These are phyloP conservation scores for Jacana jacana DNA, from an alignment of 2,113 vertebrate genomes.

Conservation along the genomic window DNA sequence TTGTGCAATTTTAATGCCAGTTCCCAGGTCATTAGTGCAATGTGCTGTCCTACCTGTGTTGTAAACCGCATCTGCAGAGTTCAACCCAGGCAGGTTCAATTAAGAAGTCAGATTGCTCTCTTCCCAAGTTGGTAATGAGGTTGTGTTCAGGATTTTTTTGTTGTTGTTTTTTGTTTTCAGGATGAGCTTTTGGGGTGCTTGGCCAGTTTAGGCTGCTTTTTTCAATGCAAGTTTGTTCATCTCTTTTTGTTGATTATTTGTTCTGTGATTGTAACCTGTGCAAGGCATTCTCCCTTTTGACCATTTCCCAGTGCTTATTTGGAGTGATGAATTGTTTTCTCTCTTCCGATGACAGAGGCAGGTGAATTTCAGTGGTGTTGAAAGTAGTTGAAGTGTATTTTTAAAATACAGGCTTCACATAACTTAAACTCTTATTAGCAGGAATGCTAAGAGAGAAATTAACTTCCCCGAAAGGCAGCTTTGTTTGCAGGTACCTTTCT, in stretches of 20 bases:
- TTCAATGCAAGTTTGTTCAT: not conserved
- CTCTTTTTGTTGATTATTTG: not conserved
- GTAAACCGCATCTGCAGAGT: not conserved
- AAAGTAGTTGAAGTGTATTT: not conserved
- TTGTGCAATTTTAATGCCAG: not conserved
- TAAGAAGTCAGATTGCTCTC: not conserved
- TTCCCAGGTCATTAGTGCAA: not conserved
- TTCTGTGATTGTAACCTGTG: not conserved
- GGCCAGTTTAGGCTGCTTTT: not conserved
- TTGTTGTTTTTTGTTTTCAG: not conserved
- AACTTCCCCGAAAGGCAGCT: not conserved
- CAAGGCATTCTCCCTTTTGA: not conserved
- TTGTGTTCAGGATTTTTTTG: not conserved
- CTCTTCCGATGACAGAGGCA: not conserved
- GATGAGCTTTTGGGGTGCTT: not conserved
- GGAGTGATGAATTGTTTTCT: not conserved
- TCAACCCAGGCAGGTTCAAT: not conserved
- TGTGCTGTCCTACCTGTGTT: not conserved
- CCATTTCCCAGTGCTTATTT: not conserved
- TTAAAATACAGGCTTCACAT: not conserved
- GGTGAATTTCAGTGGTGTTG: not conserved
- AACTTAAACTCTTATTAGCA: not conserved
- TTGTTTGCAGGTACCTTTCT: not conserved
- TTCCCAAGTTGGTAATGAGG: not conserved
- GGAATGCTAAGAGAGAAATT: not conserved